Evolutionary conservation across 2,797 vertebrate genomes (phyloP).

Genomic region (Gambelia wislizenii): DNA sequence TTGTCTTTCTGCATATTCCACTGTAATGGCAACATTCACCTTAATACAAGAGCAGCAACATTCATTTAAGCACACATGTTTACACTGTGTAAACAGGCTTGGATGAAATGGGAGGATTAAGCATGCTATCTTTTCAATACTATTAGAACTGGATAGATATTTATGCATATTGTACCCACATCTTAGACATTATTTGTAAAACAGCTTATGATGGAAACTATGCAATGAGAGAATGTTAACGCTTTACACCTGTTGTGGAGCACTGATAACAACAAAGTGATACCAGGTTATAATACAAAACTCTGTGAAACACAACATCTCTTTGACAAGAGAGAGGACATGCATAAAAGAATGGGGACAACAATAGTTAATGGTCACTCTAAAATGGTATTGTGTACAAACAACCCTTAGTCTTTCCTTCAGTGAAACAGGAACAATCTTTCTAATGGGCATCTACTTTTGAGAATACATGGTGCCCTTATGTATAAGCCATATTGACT

Average conservation of each 20-base stretch:
- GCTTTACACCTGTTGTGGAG: neutral
- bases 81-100: neutral
- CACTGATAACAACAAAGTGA: neutral
- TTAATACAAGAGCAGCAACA: neutral
- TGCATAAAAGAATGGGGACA: neutral
- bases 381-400: neutral
- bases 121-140: neutral
- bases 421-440: neutral
- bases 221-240: neutral
- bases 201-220: neutral
- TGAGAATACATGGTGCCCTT: constrained; percentile 18
- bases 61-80: neutral
- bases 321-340: neutral
- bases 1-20: neutral
- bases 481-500: neutral
- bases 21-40: neutral
- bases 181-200: neutral
- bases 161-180: neutral
- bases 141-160: neutral
- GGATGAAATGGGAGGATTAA: neutral
- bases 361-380: neutral
- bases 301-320: neutral
- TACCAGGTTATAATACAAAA: neutral
- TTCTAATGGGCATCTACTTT: constrained; percentile 16
- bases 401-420: constrained; percentile 6